A percentile compares a stretch with the other conserved stretches of the same genome.
Evolutionary conservation across 2,797 vertebrate species (phyloP).

Genomic region (Acanthornis magna): DNA sequence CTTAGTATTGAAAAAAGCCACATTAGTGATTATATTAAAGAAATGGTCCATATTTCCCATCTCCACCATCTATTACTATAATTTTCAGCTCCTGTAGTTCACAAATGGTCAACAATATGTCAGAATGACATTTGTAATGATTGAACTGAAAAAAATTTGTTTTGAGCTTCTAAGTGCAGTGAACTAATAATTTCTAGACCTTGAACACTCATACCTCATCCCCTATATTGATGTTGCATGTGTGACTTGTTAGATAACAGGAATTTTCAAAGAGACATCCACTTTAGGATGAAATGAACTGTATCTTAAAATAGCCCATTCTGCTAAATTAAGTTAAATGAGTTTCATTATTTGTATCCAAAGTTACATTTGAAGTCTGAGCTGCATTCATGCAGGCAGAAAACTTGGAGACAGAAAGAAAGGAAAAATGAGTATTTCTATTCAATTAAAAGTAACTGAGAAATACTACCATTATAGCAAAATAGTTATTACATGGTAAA

Average conservation of each 20-base stretch:
- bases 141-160: background rate
- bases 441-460: background rate
- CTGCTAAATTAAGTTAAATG: background rate
- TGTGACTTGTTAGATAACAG: background rate
- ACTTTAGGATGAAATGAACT: slow-evolving; percentile 20
- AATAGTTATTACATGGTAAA: background rate
- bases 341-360: background rate
- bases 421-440: background rate
- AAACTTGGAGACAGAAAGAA: background rate
- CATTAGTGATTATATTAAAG: background rate
- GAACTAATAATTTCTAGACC: background rate
- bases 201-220: background rate
- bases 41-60: background rate
- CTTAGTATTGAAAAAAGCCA: background rate
- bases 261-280: background rate
- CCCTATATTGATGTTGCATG: background rate
- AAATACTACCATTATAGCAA: background rate
- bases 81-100: background rate
- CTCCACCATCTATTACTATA: background rate
- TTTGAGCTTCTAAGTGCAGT: background rate
- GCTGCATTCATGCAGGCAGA: background rate
- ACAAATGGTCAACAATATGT: background rate
- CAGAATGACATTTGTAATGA: background rate
- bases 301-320: background rate
- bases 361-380: slow-evolving; percentile 5